Conservation (phyloP, 2,113 vertebrate species). For the Malaclemys terrapin region DNA sequence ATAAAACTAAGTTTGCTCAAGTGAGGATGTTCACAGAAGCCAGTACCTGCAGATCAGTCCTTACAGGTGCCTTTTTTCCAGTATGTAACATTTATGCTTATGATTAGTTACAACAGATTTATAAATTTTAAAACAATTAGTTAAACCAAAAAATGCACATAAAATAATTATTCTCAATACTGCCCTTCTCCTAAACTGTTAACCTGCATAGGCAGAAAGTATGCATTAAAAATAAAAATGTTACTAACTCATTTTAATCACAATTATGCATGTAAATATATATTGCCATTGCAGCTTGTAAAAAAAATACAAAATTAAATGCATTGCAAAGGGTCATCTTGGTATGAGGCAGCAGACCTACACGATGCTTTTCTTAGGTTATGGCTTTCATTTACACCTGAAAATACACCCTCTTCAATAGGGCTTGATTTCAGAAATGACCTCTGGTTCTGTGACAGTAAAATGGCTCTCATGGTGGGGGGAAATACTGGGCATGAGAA, state of each 20-base stretch:
- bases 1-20: background rate
- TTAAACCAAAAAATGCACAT: background rate
- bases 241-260: background rate
- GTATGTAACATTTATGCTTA: background rate
- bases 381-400: background rate
- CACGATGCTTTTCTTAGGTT: background rate
- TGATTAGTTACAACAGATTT: background rate
- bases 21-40: background rate
- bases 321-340: background rate
- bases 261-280: background rate
- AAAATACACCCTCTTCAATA: background rate
- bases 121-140: background rate
- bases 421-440: background rate
- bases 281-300: background rate
- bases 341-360: accelerated
- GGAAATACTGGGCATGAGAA: background rate
- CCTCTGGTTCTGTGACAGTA: background rate
- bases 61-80: background rate
- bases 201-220: background rate
- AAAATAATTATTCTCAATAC: background rate
- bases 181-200: background rate
- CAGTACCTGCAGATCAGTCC: background rate
- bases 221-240: background rate
- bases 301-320: background rate
- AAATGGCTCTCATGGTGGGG: background rate